Evolutionary conservation across 2,113 vertebrate species (phyloP).

Genomic region (Sakesphorus luctuosus): DNA sequence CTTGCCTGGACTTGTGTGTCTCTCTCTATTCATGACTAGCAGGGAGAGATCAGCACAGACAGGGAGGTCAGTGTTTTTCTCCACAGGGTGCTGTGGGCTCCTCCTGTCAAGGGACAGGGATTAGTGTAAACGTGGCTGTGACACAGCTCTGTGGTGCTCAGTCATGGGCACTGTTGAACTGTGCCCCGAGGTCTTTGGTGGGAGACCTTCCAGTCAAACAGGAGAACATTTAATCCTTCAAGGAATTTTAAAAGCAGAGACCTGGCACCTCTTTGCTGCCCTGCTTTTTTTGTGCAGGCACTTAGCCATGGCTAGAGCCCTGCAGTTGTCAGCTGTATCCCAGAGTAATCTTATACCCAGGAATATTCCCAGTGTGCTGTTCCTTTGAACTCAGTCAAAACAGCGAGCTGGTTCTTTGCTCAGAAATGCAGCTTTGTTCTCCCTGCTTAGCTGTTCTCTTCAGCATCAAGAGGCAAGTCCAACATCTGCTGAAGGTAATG

Average conservation of each 20-base stretch:
- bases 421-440: neutral
- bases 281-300: neutral
- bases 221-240: neutral
- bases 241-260: neutral
- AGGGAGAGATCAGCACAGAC: neutral
- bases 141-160: neutral
- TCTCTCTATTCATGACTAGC: neutral
- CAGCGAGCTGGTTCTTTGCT: constrained; percentile 9
- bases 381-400: neutral
- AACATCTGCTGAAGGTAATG: neutral
- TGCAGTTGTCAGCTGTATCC: neutral
- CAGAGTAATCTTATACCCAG: neutral
- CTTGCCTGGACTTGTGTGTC: neutral
- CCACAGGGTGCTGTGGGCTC: neutral
- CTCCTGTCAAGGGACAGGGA: neutral
- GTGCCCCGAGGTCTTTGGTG: neutral
- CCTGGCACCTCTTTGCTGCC: neutral
- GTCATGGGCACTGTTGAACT: neutral
- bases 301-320: neutral
- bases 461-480: neutral
- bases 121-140: neutral
- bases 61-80: neutral
- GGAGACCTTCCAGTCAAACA: neutral
- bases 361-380: neutral
- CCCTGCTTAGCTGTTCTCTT: neutral